Base-by-base conservation (phyloP, 2,888 invertebrate species). In the Exephanes ischioxanthus region DNA sequence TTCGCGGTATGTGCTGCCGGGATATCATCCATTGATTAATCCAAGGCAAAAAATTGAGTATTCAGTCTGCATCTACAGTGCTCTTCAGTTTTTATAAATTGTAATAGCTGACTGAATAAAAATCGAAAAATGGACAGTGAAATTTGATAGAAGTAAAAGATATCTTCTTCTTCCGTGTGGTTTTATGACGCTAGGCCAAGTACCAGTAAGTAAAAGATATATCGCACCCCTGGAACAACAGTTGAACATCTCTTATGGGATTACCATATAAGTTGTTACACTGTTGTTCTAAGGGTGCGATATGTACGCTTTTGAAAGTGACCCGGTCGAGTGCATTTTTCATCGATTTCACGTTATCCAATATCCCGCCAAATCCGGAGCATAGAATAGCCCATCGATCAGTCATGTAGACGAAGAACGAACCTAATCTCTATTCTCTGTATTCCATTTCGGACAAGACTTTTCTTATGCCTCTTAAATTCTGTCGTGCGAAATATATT, bases 81-180 rank as follows among this genome's bases (percentile, higher is more conserved):
- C n/a, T 72, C 22, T 45, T 72, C 26, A 16, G 30, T 80, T 80
- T 45, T 67, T 72, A 61, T 45, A 63, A 70, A 67, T 68, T 70
- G 66, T 79, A 58, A 61, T 58, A 71, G 80, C n/a, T 55, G 51
- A 77, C 67, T 26, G 26, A 76, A 80, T 75, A 78, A 81, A 81
- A 67, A 73, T 72, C 71, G 48, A 33, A 61, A 33, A 37, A 75
- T 16, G 16, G 55, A 75, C 75, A 75, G 63, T 41, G 30, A 70
- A 73, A 81, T 79, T 79, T 77, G 75, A 76, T 83, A 45, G 73
- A 70, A 78, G 68, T 68, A 80, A 80, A 76, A n/a, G 3, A 48
- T 48, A 11, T 16, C 48, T 4, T 48, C 26, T 1, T 26, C 16
- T 48, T 33, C 33, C 5, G 33, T 33, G 5, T 33, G 33, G 6